Evolutionary conservation across 2,113 vertebrate species (phyloP).

Genomic region (Tyto alba): DNA sequence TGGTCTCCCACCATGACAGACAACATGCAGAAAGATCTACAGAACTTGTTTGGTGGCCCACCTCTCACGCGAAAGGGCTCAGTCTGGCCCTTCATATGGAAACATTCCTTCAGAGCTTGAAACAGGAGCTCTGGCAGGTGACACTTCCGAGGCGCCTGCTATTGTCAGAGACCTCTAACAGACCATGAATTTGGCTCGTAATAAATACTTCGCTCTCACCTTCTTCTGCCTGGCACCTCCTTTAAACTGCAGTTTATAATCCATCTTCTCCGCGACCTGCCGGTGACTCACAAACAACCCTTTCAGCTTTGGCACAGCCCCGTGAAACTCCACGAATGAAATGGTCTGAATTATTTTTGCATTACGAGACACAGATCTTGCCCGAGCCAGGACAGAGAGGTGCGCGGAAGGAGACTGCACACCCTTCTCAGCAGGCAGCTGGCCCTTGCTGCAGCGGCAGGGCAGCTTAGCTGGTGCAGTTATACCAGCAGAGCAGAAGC

Average conservation of each 20-base stretch:
- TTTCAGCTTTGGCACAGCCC: not conserved
- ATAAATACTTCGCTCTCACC: accelerated
- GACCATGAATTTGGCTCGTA: accelerated
- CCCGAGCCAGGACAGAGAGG: not conserved
- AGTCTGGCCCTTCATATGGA: accelerated
- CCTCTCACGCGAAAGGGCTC: accelerated
- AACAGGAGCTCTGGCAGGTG: not conserved
- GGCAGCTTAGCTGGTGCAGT: not conserved
- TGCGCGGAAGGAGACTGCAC: accelerated
- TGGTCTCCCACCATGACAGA: not conserved
- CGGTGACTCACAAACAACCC: too few species aligned
- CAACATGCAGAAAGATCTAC: not conserved
- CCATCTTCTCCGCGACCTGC: not conserved
- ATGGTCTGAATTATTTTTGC: too few species aligned
- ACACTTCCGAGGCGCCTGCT: not conserved
- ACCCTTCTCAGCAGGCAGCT: accelerated
- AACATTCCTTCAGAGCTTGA: not conserved
- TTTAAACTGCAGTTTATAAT: not conserved
- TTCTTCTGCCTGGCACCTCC: not conserved
- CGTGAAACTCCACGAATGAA: accelerated
- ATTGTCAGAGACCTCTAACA: not conserved
- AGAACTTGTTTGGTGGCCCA: accelerated
- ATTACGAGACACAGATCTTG: too few species aligned
- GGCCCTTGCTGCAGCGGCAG: accelerated
- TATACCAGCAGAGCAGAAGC: not conserved